Percentiles rank a stretch among this genome's conserved stretches.
Conservation (phyloP, 2,797 vertebrate genomes). For the Sebastes itinus region DNA sequence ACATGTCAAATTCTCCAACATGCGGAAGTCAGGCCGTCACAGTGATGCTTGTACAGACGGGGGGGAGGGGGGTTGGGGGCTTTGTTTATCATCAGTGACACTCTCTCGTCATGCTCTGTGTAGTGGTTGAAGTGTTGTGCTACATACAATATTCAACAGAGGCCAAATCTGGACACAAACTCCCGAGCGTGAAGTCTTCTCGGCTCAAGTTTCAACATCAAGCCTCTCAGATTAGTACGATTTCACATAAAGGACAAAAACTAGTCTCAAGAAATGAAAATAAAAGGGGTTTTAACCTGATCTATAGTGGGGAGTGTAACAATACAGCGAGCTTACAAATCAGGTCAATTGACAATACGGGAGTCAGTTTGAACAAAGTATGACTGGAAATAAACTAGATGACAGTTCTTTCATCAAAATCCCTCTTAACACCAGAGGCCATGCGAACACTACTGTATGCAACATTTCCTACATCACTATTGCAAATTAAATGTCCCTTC, state of each 20-base stretch:
- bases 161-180: constrained; percentile 13
- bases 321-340: neutral
- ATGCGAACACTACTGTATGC: neutral
- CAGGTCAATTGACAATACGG: neutral
- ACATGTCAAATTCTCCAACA: neutral
- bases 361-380: neutral
- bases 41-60: neutral
- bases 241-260: neutral
- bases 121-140: neutral
- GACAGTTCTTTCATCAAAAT: too few relatives aligned
- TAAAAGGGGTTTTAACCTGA: neutral
- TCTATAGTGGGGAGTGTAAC: neutral
- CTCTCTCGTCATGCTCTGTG: neutral
- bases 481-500: too few relatives aligned
- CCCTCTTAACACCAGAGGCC: neutral
- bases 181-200: neutral
- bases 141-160: neutral
- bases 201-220: neutral
- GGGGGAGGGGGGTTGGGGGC: too few relatives aligned
- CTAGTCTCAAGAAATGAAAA: neutral
- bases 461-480: neutral
- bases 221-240: neutral
- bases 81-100: constrained; percentile 33
- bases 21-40: neutral
- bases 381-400: neutral